These are phyloP conservation scores for Rhombomys opimus DNA, from an alignment of 2,113 vertebrate species.

Conservation along the genomic window DNA sequence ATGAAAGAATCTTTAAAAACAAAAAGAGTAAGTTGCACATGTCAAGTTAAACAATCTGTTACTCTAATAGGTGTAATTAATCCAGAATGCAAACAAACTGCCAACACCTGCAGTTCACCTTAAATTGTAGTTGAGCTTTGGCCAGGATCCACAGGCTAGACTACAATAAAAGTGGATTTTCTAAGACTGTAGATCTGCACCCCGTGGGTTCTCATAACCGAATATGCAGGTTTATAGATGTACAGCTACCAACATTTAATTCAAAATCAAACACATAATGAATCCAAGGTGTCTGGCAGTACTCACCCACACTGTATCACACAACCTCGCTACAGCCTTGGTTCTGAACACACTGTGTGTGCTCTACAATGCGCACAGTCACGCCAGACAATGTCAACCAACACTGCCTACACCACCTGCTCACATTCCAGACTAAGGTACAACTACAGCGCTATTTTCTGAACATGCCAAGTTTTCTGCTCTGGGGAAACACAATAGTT, in stretches of 20 bases:
- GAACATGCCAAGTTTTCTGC: neutral
- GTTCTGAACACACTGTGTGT: neutral
- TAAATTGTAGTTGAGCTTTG: neutral
- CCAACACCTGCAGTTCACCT: neutral
- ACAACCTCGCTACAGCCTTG: neutral
- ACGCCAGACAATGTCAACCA: neutral
- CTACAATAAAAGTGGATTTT: neutral
- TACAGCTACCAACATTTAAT: neutral
- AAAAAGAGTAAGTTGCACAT: neutral
- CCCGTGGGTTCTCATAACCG: neutral
- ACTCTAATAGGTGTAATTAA: neutral
- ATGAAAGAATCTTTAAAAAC: neutral
- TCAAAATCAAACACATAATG: neutral
- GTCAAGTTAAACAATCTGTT: neutral
- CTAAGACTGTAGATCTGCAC: neutral
- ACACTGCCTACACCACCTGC: neutral
- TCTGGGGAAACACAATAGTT: neutral
- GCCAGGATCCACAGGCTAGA: neutral
- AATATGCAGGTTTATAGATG: neutral
- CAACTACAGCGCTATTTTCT: neutral
- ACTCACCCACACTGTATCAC: neutral
- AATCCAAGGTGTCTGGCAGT: neutral
- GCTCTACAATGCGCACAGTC: neutral
- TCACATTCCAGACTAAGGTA: neutral
- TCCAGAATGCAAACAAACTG: neutral